Evolutionary conservation across 2,113 vertebrate genomes (phyloP).

Genomic region (Capricornis sumatraensis): DNA sequence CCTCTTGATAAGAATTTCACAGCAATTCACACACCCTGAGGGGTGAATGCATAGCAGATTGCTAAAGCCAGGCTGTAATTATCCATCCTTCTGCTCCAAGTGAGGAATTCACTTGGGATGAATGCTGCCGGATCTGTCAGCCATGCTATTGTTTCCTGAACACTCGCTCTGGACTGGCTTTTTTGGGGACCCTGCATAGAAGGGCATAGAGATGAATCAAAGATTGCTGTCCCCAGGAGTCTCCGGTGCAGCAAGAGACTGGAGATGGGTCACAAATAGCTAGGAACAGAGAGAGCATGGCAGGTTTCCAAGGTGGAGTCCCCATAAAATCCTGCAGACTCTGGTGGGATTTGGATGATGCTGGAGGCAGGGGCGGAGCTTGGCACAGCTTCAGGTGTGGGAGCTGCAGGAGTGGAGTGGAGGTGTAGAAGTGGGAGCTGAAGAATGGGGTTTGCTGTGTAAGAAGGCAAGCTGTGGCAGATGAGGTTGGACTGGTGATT

Average conservation of each 20-base stretch:
- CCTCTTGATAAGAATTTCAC: constrained; percentile 59
- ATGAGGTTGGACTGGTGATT: background rate
- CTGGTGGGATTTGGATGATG: background rate
- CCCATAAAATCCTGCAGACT: background rate
- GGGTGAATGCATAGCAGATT: constrained; percentile 64
- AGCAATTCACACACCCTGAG: constrained; percentile 71
- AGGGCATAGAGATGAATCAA: background rate
- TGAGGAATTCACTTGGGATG: background rate
- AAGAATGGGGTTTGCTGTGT: background rate
- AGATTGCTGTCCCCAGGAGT: background rate
- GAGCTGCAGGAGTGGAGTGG: too few species aligned
- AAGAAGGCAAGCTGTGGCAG: background rate
- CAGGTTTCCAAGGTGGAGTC: background rate
- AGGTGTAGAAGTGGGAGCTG: background rate
- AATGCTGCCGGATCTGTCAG: background rate
- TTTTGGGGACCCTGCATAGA: background rate
- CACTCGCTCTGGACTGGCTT: background rate
- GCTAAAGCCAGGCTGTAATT: constrained; percentile 65
- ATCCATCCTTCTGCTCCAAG: constrained; percentile 49
- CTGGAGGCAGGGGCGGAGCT: background rate
- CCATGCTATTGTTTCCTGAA: background rate
- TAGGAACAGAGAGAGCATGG: background rate
- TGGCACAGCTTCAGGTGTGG: background rate
- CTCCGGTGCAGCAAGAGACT: background rate
- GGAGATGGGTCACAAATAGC: background rate